Conservation (phyloP, 2,888 invertebrate genomes). For the Tineola bisselliella region DNA sequence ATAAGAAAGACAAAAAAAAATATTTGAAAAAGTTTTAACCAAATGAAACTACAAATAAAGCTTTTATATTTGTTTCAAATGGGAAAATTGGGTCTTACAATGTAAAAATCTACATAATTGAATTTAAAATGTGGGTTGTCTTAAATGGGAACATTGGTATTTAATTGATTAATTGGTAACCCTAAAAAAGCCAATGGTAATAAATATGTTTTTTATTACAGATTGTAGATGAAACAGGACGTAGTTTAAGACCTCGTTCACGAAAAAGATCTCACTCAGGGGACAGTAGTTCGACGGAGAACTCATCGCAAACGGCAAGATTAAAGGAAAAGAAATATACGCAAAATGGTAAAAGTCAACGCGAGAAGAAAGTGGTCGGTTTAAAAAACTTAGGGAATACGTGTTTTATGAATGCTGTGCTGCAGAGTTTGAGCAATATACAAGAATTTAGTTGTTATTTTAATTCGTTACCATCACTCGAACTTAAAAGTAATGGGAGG, state of each 20-base stretch:
- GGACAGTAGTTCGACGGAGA: conserved; percentile 64
- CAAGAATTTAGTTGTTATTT: conserved; percentile 85
- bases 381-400: conserved; percentile 85
- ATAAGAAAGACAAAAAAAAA: too few relatives aligned
- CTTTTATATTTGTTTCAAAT: too few relatives aligned
- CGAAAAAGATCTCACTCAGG: conserved; percentile 70
- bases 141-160: too few relatives aligned
- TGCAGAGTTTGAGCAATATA: conserved; percentile 86
- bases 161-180: too few relatives aligned
- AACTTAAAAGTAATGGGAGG: conserved; percentile 68
- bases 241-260: conserved; percentile 68
- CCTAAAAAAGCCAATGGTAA: too few relatives aligned
- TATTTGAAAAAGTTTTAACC: too few relatives aligned
- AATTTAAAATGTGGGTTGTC: too few relatives aligned
- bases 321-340: conserved; percentile 44
- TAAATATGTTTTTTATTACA: conserved; percentile 22
- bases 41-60: too few relatives aligned
- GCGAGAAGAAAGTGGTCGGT: conserved; percentile 74
- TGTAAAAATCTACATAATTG: too few relatives aligned
- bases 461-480: conserved; percentile 78
- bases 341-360: conserved; percentile 56
- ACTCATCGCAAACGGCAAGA: conserved; percentile 25
- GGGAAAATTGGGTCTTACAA: too few relatives aligned
- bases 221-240: conserved; percentile 58
- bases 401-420: conserved; percentile 87